Evolutionary conservation across 2,797 vertebrate species (phyloP), one percentile per base, ranked within the genome.

Genomic region (Phoxinus dragarum): DNA sequence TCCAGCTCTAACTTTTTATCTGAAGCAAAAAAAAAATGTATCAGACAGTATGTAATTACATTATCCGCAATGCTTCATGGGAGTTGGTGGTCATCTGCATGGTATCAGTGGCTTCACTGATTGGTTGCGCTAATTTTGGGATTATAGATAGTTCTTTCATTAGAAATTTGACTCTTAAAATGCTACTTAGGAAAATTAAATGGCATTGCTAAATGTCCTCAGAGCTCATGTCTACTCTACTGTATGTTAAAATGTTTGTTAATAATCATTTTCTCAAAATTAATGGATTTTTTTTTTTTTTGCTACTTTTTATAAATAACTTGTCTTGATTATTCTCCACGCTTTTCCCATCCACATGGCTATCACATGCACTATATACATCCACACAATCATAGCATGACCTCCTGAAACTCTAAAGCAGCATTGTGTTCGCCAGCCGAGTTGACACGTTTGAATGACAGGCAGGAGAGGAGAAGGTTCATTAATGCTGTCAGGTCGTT

Each of bases 401-500:
- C 84, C 78, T 74, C 78, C 49, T 54, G 31, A 66, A 38, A 47
- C 66, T 59, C n/a, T 23, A 27, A 80, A 67, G 49, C 69, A 67
- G 59, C 59, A 5, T 71, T 34, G 21, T 61, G 66, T 69, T 68
- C 12, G 31, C 17, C 83, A 44, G 47, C 42, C 8, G 34, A 76
- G 27, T 69, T 80, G 67, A 78, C 54, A 12, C 17, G 27, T 80
- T 84, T 87, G 84, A 90, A 56, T 89, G 81, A 83, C 86, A 81
- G 84, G 14, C 23, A 47, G 42, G 36, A 72, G 71, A 84, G 68
- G 59, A 76, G 23, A 54, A 71, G 76, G 47, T 88, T 87, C 80
- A 88, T 90, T 88, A 86, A 82, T 83, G 31, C 44, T 79, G 81
- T 89, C 77, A 81, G 74, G 77, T 88, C 77, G 38, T 86, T 90